Conservation (phyloP, 2,888 invertebrate species). For the Platerodrilus igneus region DNA sequence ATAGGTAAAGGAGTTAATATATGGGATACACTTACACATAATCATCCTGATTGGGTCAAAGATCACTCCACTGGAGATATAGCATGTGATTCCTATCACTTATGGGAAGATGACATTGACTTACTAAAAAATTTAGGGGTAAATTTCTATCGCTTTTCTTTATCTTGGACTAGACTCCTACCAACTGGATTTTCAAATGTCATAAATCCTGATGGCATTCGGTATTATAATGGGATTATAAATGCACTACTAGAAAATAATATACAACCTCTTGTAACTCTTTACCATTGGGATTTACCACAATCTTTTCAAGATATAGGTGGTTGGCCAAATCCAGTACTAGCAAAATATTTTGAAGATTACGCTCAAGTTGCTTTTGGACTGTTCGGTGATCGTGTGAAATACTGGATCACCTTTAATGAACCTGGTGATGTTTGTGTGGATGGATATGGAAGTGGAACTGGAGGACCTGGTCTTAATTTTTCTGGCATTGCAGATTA, state of each 20-base stretch:
- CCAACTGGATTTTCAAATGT: constrained; percentile 4
- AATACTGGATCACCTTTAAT: constrained; percentile 54
- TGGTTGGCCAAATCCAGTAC: constrained; percentile 60
- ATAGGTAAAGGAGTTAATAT: constrained; percentile 41
- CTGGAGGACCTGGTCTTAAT: constrained; percentile 47
- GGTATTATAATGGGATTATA: constrained; percentile 60
- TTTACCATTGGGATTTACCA: constrained; percentile 66
- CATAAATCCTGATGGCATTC: constrained; percentile 49
- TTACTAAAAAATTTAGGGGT: constrained; percentile 6
- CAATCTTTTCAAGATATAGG: constrained; percentile 54
- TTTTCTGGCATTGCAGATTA: constrained; percentile 56
- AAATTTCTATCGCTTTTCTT: constrained; percentile 5
- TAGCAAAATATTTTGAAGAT: constrained; percentile 57
- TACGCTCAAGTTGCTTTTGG: constrained; percentile 53
- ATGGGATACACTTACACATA: constrained; percentile 49
- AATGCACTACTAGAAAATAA: constrained; percentile 51
- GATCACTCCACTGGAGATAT: constrained; percentile 57
- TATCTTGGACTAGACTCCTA: constrained; percentile 5
- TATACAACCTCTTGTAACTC: constrained; percentile 57
- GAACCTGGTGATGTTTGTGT: constrained; percentile 45
- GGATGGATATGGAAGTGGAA: constrained; percentile 36
- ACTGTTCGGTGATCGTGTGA: constrained; percentile 39
- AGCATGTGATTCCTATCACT: constrained; percentile 64
- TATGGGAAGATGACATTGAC: constrained; percentile 56
- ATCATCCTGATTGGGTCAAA: constrained; percentile 45